Percentiles rank a stretch among this genome's conserved stretches.
Evolutionary conservation across 2,797 vertebrate genomes (phyloP).

Genomic region (Okamejei kenojei): DNA sequence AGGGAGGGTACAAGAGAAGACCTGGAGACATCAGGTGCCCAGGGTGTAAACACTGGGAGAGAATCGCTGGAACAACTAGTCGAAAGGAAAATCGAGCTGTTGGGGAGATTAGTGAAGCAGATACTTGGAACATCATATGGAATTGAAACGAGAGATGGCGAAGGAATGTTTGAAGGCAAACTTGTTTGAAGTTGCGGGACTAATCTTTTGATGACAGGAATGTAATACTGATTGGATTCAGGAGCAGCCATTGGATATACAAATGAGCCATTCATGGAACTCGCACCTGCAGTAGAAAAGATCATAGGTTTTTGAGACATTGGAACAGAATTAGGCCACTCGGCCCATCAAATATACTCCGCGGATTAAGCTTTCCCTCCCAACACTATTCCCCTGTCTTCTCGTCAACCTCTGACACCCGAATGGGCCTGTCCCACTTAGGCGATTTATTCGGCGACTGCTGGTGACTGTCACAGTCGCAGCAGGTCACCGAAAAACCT

Average conservation of each 20-base stretch:
- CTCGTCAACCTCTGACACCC: no score
- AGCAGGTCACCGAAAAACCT: no score
- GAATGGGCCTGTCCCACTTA: no score
- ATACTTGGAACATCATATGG: constrained; percentile 14
- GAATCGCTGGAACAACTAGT: not conserved
- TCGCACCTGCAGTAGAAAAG: not conserved
- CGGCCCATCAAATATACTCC: no score
- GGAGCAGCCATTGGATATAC: not conserved
- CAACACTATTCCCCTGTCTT: no score
- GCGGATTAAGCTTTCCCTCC: no score
- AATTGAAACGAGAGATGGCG: not conserved
- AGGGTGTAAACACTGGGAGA: not conserved
- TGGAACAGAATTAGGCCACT: no score
- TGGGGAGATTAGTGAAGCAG: not conserved
- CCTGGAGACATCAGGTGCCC: not conserved
- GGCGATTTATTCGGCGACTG: no score
- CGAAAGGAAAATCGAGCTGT: constrained; percentile 13
- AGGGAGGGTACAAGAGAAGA: not conserved
- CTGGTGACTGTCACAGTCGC: no score
- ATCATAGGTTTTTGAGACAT: not conserved
- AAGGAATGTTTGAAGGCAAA: constrained; percentile 1
- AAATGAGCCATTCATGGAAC: not conserved
- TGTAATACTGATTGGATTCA: constrained; percentile 6
- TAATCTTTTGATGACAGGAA: not conserved
- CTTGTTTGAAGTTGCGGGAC: constrained; percentile 2